Base-by-base conservation (phyloP, 2,797 vertebrate genomes). In the Enteromius afrohamiltoni region DNA sequence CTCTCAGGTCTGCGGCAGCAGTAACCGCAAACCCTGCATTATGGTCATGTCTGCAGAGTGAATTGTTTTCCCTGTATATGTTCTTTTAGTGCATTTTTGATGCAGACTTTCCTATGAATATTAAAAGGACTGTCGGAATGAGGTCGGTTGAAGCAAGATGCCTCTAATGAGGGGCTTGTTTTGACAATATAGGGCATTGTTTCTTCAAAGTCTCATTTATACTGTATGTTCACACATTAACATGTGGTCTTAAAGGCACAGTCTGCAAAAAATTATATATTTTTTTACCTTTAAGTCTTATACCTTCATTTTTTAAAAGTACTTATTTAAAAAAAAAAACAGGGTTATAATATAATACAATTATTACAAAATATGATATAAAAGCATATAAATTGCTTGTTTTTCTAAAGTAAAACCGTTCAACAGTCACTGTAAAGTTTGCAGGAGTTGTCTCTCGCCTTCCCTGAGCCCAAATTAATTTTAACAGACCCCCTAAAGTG, bases 161-260 rank as follows among this genome's bases (percentile, higher is more conserved):
- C 74, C 42, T 58, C 62, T 86, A 86, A 86, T 83, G 62, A 84
- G 81, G 62, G 31, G n/a, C 69, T 86, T 83, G 81, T 88, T 85
- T 74, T 81, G 29, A 82, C 62, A 84, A 83, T 77, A 76, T 40
- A 60, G 23, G 47, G 37, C 49, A 19, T 82, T 78, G 65, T 80
- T 77, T 78, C 68, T 82, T 81, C 49, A 74, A 67, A 84, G 70
- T 79, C 79, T 82, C 68, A 67, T 77, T 84, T 77, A 77, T 31
- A 45, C 42, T 45, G 42, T 45, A 37, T 75, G 29, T 68, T 64
- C 29, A n/a, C 17, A 80, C 23, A 65, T 8, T 37, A n/a, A 77
- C 55, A 69, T 23, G 23, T 1, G 14, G 45, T 73, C 2, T 67
- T 53, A 65, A 67, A 60, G 34, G 34, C 14, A 26, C 37, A 76